Evolutionary conservation across 2,113 vertebrate genomes (phyloP), one percentile per base, ranked within the genome.

Genomic region (Corydoras maculifer): DNA sequence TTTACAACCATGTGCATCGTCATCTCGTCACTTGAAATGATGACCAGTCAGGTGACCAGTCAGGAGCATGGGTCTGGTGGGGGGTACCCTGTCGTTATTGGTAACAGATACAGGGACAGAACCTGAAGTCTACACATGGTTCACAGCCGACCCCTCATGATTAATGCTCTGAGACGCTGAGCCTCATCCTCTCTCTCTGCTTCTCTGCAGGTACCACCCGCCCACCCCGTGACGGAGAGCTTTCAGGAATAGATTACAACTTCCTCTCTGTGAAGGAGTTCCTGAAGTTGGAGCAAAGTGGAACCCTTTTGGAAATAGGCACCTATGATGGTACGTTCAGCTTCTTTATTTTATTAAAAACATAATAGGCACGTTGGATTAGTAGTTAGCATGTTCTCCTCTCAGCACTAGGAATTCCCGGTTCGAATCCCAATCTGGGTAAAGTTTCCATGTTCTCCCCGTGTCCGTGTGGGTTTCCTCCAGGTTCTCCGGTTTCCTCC

Each of bases 211-310:
- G 96, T 92, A 98, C 96, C 59, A 98, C 97, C 77, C 93, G 95
- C 54, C 80, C 90, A 81, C 94, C 94, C 9, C 88, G 95, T 89
- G 92, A 94, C 87, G 92, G 93, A 83, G 97, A 98, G 87, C 89
- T 97, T 79, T 91, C 92, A 72, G 95, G 94, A 77, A 92, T 98
- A 87, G 95, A 99, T 83, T 98, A 99, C 83, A 94, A 91, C 84
- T 98, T 98, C 85, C 90, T 98, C 82, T 96, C 91, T 49, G 93
- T 95, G 83, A 88, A 94, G 82, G 91, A 98, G 73, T 99, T 99
- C 84, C 84, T 93, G 81, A 86, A 94, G 68, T 91, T 98, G 31
- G 93, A 98, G 76, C 79, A 91, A 81, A 92, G 91, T n/a, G 95
- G 94, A 29, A 95, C 92, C 18, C 94, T 99, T 79, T 86, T 98